Base-by-base conservation (phyloP, 2,797 vertebrate genomes). In the Cheirogaleus major region DNA sequence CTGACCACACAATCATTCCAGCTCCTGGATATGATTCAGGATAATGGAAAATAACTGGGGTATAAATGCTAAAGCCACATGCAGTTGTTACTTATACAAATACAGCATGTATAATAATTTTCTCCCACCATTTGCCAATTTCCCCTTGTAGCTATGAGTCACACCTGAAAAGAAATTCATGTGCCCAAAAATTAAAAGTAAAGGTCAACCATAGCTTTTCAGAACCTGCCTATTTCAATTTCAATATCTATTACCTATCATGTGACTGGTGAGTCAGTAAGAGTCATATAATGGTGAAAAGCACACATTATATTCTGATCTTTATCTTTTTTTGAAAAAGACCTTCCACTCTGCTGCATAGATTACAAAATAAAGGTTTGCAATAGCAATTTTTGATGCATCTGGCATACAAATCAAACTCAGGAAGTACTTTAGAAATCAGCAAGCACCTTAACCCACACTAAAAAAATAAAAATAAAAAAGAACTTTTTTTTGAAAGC, bases 381-480 rank as follows among this genome's bases (percentile, higher is more conserved):
- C 84, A 97, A 97, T 80, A 95, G 43, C 76, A 50, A 65, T 92
- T 92, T 96, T 87, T 89, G 80, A 90, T 93, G 67, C 76, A 95
- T 85, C 76, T 25, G 59, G 48, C 82, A 91, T 63, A 83, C 69
- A 95, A 97, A 94, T 95, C 83, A 97, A 97, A 93, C 91, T 91
- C 91, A 95, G 94, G 94, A 94, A 96, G 57, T 85, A 73, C 67
- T 83, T 86, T 89, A 98, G 79, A 79, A 95, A 89, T 27, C 93
- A 97, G 55, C 65, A 96, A 92, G 75, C 48, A 76, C 95, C 92
- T 97, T 97, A 98, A 67, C 96, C 91, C 85, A 91, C 86, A 93
- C 88, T 95, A 82, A 5, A 75, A 87, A 85, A 59, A 38, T 3
- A 30, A 67, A 89, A 72, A 4, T 9, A 61, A 65, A 70, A 75